Conservation (phyloP, 2,888 invertebrate species). For the Diadegma fenestrale region DNA sequence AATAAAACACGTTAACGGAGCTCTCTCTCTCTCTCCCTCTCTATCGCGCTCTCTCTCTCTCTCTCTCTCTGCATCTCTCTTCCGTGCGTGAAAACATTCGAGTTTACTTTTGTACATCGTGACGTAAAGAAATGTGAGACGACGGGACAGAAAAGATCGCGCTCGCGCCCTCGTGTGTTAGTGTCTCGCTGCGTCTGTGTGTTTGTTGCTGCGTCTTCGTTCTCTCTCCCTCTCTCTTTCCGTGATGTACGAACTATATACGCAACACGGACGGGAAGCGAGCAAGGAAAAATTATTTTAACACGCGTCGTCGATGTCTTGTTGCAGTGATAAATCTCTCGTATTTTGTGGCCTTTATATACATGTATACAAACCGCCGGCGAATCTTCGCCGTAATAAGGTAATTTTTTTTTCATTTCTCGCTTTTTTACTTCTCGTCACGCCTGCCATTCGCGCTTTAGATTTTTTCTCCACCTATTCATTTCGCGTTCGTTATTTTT, state of each 20-base stretch:
- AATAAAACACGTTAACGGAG: conserved; percentile 27
- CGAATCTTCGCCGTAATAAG: conserved; percentile 16
- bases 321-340: conserved; percentile 23
- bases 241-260: conserved; percentile 27
- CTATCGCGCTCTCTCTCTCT: not conserved
- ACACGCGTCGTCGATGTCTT: conserved; percentile 6
- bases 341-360: conserved; percentile 4
- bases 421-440: not conserved
- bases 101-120: conserved; percentile 55
- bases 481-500: not conserved
- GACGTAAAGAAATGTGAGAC: conserved; percentile 59
- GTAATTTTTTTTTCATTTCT: conserved; percentile 4
- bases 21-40: conserved; percentile 2
- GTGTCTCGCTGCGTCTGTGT: not conserved
- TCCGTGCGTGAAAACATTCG: conserved; percentile 43
- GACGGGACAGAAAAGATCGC: conserved; percentile 53
- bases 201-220: not conserved
- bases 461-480: not conserved
- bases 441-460: not conserved
- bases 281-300: conserved; percentile 46
- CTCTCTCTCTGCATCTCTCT: conserved; percentile 13
- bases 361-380: conserved; percentile 19
- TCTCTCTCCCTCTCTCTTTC: not conserved
- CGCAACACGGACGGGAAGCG: conserved; percentile 32
- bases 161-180: conserved; percentile 24